A percentile compares a stretch with the other conserved stretches of the same genome.
phyloP scores from a whole-genome alignment of 2,113 vertebrate genomes.

The Pterocles orientalis region DNA sequence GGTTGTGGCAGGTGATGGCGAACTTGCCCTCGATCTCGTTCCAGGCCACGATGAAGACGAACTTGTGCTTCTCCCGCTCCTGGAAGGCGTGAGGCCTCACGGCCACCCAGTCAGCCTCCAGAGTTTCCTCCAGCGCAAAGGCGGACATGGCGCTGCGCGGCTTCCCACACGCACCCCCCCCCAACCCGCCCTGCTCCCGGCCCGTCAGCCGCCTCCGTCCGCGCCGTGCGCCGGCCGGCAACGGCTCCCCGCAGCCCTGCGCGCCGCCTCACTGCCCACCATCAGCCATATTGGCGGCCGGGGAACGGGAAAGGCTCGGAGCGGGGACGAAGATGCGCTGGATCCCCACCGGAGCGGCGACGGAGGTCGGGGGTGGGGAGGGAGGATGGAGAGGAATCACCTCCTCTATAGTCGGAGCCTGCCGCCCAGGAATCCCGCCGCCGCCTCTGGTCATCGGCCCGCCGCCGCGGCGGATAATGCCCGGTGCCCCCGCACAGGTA shows the following conservation, averaged over 20 bases:
- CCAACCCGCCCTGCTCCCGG: not conserved
- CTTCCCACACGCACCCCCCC: not conserved
- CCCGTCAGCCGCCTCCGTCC: not conserved
- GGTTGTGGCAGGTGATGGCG: constrained; percentile 96
- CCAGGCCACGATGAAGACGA: constrained; percentile 97
- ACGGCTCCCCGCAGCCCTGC: not conserved
- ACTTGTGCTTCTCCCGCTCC: constrained; percentile 92
- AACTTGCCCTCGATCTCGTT: constrained; percentile 96
- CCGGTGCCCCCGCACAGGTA: not conserved
- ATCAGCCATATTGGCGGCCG: constrained; percentile 48
- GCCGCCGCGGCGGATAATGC: not conserved
- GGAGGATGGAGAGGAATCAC: not conserved
- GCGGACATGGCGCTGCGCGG: constrained; percentile 75
- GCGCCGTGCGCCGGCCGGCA: not conserved
- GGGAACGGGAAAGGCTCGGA: not conserved
- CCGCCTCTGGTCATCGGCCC: rapidly evolving
- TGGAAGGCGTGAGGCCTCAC: constrained; percentile 92
- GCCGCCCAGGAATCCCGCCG: not conserved
- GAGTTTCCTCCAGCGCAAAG: constrained; percentile 86
- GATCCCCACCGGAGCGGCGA: not conserved
- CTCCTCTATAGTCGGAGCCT: not conserved
- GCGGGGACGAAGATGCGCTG: not conserved
- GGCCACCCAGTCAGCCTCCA: constrained; percentile 93
- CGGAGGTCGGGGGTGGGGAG: not conserved
- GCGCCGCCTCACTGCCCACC: constrained; percentile 11